A percentile compares a stretch with the other conserved stretches of the same genome.
Evolutionary conservation across 2,113 vertebrate genomes (phyloP).

Genomic region (Ciconia maguari): DNA sequence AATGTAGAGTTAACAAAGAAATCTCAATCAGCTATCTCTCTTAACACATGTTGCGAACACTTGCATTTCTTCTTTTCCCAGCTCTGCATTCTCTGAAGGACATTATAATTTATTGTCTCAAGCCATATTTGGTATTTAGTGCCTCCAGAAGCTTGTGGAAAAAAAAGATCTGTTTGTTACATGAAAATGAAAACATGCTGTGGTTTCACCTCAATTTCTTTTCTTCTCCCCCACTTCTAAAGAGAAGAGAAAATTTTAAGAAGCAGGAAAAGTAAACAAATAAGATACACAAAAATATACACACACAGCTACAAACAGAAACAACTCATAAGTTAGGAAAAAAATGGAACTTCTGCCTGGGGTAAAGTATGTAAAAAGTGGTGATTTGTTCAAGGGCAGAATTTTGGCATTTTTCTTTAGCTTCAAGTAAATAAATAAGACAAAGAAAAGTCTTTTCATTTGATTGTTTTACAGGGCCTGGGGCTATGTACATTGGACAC

Average conservation of each 20-base stretch:
- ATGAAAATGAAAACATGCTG: constrained; percentile 52
- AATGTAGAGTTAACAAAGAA: constrained; percentile 3
- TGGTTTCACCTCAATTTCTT: constrained; percentile 51
- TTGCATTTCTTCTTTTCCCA: constrained; percentile 30
- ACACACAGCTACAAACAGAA: constrained; percentile 39
- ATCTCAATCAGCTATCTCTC: background rate
- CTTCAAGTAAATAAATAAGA: constrained; percentile 61
- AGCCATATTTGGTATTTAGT: constrained; percentile 37
- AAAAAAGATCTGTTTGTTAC: constrained; percentile 45
- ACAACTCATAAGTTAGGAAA: background rate
- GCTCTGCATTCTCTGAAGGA: constrained; percentile 21
- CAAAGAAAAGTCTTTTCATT: constrained; percentile 64
- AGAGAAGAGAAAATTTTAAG: constrained; percentile 20
- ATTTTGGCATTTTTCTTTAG: constrained; percentile 53
- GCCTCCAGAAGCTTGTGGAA: constrained; percentile 38
- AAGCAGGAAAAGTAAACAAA: constrained; percentile 46
- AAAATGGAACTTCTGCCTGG: constrained; percentile 8
- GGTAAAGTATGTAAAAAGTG: constrained; percentile 28
- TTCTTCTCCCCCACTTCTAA: constrained; percentile 19
- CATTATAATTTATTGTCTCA: constrained; percentile 45
- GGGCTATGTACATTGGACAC: constrained; percentile 61
- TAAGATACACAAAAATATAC: background rate
- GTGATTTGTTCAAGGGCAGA: constrained; percentile 51
- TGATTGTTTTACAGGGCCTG: constrained; percentile 52
- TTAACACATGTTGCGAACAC: constrained; percentile 21